Percentiles rank a stretch among this genome's conserved stretches.
Evolutionary conservation across 2,797 vertebrate species (phyloP).

Genomic region (Sebastes glaucus): DNA sequence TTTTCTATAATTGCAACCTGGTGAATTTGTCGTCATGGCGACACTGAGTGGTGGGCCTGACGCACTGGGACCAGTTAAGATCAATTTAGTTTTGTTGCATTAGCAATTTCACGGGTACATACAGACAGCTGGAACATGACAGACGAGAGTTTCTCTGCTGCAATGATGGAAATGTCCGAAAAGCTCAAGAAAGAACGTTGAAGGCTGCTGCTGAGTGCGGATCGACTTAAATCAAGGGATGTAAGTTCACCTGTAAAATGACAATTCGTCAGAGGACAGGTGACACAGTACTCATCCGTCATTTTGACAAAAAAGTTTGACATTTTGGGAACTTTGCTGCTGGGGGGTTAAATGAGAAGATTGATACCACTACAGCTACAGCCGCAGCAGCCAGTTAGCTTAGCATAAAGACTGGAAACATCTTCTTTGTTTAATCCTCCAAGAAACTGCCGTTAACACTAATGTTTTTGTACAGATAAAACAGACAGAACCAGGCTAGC

Average conservation of each 20-base stretch:
- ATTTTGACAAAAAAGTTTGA: not conserved
- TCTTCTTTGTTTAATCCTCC: not conserved
- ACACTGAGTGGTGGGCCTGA: conserved; percentile 51
- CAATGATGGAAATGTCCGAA: not conserved
- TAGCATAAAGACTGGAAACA: not conserved
- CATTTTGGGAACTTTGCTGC: not conserved
- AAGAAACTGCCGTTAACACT: not conserved
- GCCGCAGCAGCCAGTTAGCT: not conserved
- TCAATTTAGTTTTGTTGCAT: conserved; percentile 68
- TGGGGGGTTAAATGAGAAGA: not conserved
- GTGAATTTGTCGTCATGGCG: conserved; percentile 74
- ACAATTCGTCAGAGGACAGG: not conserved
- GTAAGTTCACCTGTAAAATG: not conserved
- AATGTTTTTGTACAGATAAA: not conserved
- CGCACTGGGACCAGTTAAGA: conserved; percentile 57
- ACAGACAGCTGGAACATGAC: conserved; percentile 40
- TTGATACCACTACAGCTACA: not conserved
- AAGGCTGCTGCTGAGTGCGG: not conserved
- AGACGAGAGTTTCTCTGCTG: conserved; percentile 1
- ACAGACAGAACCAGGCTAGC: not conserved
- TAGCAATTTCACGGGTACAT: conserved; percentile 60
- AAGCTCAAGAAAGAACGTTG: not conserved
- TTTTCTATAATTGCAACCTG: conserved; percentile 66
- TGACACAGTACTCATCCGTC: not conserved
- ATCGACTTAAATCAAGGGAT: not conserved